A percentile compares a stretch with the other conserved stretches of the same genome.
phyloP scores from a whole-genome alignment of 2,113 vertebrate species.

The Sander lucioperca region DNA sequence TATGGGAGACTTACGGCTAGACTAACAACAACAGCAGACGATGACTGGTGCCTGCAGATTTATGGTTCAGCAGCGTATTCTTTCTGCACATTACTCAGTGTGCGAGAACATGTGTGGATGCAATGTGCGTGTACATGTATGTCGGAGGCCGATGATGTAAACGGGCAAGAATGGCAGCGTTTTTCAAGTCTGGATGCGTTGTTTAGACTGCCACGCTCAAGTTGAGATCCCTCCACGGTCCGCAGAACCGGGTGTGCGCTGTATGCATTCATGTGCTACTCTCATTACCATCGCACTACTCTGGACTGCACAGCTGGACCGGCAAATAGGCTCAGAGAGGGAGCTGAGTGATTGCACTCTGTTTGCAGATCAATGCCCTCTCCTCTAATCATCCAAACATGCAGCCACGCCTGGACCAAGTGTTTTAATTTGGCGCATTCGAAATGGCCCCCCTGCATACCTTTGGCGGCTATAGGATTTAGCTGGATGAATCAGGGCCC shows the following conservation, averaged over 20 bases:
- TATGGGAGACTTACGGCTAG: conserved; percentile 62
- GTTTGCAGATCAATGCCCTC: conserved; percentile 71
- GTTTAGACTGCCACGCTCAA: conserved; percentile 68
- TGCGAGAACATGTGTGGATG: conserved; percentile 36
- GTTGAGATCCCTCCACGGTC: conserved; percentile 46
- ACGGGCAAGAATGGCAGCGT: conserved; percentile 60
- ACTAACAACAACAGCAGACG: conserved; percentile 72
- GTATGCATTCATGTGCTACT: conserved; percentile 60
- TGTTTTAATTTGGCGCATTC: conserved; percentile 60
- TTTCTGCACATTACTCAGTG: conserved; percentile 24
- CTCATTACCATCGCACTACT: conserved; percentile 41
- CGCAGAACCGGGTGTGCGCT: not conserved
- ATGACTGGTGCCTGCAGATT: conserved; percentile 63
- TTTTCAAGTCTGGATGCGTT: conserved; percentile 60
- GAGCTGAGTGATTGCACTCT: conserved; percentile 49
- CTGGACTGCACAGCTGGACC: conserved; percentile 59
- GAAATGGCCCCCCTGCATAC: conserved; percentile 16
- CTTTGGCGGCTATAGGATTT: conserved; percentile 48
- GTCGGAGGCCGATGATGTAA: conserved; percentile 54
- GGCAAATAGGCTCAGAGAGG: conserved; percentile 12
- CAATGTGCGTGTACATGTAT: conserved; percentile 1
- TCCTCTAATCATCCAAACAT: conserved; percentile 63
- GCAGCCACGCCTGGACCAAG: conserved; percentile 41
- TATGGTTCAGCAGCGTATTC: conserved; percentile 26
- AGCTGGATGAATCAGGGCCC: conserved; percentile 64